Base-by-base conservation (phyloP, 2,888 invertebrate species). In the Notodonta dromedarius region DNA sequence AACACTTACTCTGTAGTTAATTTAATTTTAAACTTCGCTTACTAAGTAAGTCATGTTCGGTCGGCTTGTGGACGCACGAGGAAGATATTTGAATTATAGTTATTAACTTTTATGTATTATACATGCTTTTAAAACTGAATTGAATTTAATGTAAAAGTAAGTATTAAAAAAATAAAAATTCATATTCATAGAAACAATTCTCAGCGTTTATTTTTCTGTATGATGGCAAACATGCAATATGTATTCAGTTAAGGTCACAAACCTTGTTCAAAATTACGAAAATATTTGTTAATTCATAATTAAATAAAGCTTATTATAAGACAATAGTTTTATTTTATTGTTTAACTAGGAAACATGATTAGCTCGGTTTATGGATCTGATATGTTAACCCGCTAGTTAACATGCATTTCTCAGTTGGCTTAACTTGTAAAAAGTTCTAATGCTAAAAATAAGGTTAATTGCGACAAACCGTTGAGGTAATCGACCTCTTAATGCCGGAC, bases 281-380 rank as follows among this genome's bases (percentile, higher is more conserved):
- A 90, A 90, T 89, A 93, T 93, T 92, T 93, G 93, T 93, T 93
- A 93, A 93, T 92, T 93, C 92, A 93, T 93, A 93, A 93, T 93
- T 93, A 93, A 93, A 93, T 93, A 93, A 93, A 93, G 93, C 93
- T 93, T 93, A 93, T 92, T 91, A 93, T 93, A 93, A 93, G 92
- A 92, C 80, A 87, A 78, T 92, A 59, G 91, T 92, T 92, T 93
- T 90, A 90, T 91, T 92, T 71, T 59, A 48, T 13, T 51, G 24
- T 16, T 14, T 16, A 50, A 14, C 48, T 13, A 48, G 13, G 24
- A 24, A 24, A 24, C 24, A 24, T 24, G 24, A 24, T 24, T 24
- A 24, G 24, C 24, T 24, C 24, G 24, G 24, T 24, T 24, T 24
- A 24, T 24, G 24, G 24, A 24, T 24, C 24, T 24, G 24, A 24